phyloP scores from a whole-genome alignment of 2,888 invertebrate genomes.

The Drosophila hamatofila region DNA sequence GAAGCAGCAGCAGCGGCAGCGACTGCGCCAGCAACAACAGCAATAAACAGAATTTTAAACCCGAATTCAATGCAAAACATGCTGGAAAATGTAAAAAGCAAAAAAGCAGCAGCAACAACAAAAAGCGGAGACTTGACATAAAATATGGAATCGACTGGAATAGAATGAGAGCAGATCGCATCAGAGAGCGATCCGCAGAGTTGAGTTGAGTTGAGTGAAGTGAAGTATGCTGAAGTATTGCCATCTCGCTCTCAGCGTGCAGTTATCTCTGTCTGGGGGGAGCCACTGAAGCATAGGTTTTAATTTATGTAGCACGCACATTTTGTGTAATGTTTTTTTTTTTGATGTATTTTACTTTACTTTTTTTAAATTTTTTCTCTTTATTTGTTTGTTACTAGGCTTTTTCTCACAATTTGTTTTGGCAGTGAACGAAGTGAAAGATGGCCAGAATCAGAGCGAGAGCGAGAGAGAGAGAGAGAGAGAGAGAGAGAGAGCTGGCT shows the following conservation, averaged over 20 bases:
- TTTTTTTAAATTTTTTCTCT: constrained; percentile 19
- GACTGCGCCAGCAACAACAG: constrained; percentile 38
- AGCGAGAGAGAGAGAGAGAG: not conserved
- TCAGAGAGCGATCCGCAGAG: constrained; percentile 8
- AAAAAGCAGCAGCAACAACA: constrained; percentile 15
- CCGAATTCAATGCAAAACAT: constrained; percentile 81
- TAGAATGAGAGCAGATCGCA: constrained; percentile 51
- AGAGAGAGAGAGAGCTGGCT: constrained; percentile 6
- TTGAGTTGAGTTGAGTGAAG: constrained; percentile 30
- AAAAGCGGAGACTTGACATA: constrained; percentile 72
- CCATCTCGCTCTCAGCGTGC: constrained; percentile 16
- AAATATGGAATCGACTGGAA: constrained; percentile 69
- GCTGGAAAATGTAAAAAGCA: constrained; percentile 42
- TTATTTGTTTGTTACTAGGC: constrained; percentile 39
- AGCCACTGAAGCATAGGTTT: constrained; percentile 78
- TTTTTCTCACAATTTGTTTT: constrained; percentile 80
- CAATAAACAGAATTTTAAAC: constrained; percentile 77
- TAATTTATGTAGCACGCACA: constrained; percentile 80
- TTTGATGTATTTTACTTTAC: constrained; percentile 22
- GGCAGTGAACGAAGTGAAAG: constrained; percentile 66
- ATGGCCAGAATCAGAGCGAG: constrained; percentile 22
- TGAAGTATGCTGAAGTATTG: constrained; percentile 19
- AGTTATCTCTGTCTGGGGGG: constrained; percentile 30
- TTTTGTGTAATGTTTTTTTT: constrained; percentile 68
- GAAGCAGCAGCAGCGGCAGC: constrained; percentile 35